Base-by-base conservation (phyloP, 1,140 invertebrate species). In the Theocolax elegans region DNA sequence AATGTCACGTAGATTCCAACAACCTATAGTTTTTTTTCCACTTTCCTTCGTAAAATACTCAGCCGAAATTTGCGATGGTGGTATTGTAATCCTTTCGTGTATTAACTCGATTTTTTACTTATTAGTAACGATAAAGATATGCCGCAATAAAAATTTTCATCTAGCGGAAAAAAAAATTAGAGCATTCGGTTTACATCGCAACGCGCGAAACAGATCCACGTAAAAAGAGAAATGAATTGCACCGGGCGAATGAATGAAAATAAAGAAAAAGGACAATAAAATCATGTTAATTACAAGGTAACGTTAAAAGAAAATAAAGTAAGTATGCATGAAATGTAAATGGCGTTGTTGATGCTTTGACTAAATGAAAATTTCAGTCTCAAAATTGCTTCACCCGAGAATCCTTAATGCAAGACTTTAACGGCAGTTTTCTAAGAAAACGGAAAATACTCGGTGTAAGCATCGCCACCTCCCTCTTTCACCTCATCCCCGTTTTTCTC, bases 291-390 rank as follows among this genome's bases (percentile, higher is more conserved):
- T 49, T 49, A 23, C 15, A 3, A 15, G 4, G 7, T 27, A 53
- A 29, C 12, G 23, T n/a, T 27, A n/a, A 53, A 15, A 27, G 15
- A 53, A 29, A 29, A 53, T 53, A 2, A 27, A 53, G 1, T 15
- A 17, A 29, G 25, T 4, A 25, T 21, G 35, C 7, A 23, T 56
- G 44, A 56, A 3, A 10, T 23, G 3, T 25, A 58, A 58, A 29
- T 23, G 3, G 19, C 9, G 12, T 31, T 48, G 10, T 25, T 49
- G 29, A 48, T 49, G 38, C 12, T 58, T 25, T 15, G 29, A 29
- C 40, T 29, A 40, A 51, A 59, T 25, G 31, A 67, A 58, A 29
- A 19, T 40, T 49, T 48, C n/a, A 21, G 8, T 44, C 40, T 3
- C 2, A 1, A 35, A 40, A 54, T 58, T 10, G 2, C 17, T 25